Percentiles rank a stretch among this genome's conserved stretches.
Evolutionary conservation across 2,113 vertebrate genomes (phyloP).

Genomic region (Neodon shergylaensis): DNA sequence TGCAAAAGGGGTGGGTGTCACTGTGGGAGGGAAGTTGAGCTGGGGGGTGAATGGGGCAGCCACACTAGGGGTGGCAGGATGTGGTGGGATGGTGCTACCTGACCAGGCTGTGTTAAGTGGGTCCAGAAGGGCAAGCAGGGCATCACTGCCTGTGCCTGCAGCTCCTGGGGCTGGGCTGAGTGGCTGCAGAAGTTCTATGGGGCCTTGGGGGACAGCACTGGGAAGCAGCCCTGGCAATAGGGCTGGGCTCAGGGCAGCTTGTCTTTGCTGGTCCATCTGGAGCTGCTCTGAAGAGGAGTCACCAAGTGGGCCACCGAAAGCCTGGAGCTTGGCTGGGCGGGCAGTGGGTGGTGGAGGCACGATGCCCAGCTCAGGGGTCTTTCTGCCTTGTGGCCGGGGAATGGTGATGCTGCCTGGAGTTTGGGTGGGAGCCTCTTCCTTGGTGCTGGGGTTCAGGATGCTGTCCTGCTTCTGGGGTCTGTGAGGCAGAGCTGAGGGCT

Average conservation of each 20-base stretch:
- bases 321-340: constrained; percentile 84
- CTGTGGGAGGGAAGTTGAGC: constrained; percentile 83
- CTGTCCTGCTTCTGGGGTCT: constrained; percentile 81
- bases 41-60: constrained; percentile 81
- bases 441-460: constrained; percentile 68
- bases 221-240: constrained; percentile 58
- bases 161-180: constrained; percentile 79
- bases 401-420: constrained; percentile 91
- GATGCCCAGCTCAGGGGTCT: constrained; percentile 92
- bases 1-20: constrained; percentile 81
- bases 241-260: constrained; percentile 74
- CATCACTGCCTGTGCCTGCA: constrained; percentile 72
- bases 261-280: constrained; percentile 60
- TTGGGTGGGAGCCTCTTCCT: constrained; percentile 71
- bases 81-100: constrained; percentile 12
- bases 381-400: constrained; percentile 95
- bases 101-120: constrained; percentile 86
- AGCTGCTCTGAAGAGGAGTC: constrained; percentile 73
- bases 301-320: constrained; percentile 60
- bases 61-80: constrained; percentile 52
- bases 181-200: constrained; percentile 86
- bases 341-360: constrained; percentile 89
- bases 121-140: constrained; percentile 94
- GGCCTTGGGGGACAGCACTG: constrained; percentile 17
- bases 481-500: constrained; percentile 77